Percentiles rank a stretch among this genome's conserved stretches.
These are phyloP conservation scores for Clunio marinus DNA, from an alignment of 2,888 invertebrate genomes.

Conservation along the genomic window DNA sequence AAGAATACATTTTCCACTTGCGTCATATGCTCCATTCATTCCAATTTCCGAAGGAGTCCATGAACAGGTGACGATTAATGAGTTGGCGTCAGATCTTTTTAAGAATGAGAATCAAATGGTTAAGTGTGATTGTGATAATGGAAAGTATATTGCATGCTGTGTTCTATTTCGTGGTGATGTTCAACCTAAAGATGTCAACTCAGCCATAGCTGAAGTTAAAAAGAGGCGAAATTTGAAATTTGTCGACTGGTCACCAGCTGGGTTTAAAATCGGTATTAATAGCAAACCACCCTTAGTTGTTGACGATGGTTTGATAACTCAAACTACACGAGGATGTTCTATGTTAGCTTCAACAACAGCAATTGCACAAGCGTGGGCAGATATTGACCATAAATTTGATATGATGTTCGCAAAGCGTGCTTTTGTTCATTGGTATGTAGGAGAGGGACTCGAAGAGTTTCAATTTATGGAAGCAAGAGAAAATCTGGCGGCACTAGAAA, in stretches of 20 bases:
- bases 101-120: constrained; percentile 84
- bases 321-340: constrained; percentile 77
- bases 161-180: constrained; percentile 86
- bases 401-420: constrained; percentile 90
- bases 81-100: constrained; percentile 80
- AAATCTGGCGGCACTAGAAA: constrained; percentile 47
- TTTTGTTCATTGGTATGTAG: constrained; percentile 84
- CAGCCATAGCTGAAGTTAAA: constrained; percentile 74
- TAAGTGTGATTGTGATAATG: constrained; percentile 71
- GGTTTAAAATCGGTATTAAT: constrained; percentile 77
- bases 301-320: constrained; percentile 68
- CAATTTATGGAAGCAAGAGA: constrained; percentile 51
- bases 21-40: constrained; percentile 68
- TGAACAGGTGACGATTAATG: constrained; percentile 71
- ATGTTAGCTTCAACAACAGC: constrained; percentile 86
- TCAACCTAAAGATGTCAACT: constrained; percentile 83
- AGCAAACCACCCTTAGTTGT: constrained; percentile 72
- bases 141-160: constrained; percentile 88
- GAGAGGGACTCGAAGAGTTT: constrained; percentile 51
- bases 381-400: constrained; percentile 90
- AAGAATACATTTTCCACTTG: constrained; percentile 81
- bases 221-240: constrained; percentile 74
- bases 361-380: constrained; percentile 83
- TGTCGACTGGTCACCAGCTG: constrained; percentile 88
- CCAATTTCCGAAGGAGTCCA: constrained; percentile 69